Conservation (phyloP, 2,797 vertebrate genomes). For the Cynopterus sphinx region DNA sequence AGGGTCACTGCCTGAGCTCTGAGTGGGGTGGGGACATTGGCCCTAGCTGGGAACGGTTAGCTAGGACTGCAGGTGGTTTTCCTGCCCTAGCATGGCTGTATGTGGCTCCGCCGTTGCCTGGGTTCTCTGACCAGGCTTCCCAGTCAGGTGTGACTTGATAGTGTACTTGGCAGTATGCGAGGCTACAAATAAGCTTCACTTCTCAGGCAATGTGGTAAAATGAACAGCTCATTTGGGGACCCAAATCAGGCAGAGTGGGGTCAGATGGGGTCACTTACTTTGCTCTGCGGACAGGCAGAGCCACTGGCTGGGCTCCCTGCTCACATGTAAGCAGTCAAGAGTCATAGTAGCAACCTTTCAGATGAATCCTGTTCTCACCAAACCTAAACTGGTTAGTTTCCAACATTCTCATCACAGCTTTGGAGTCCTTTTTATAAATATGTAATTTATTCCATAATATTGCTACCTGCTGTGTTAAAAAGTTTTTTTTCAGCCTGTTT, state of each 20-base stretch:
- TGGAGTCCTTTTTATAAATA: constrained; percentile 9
- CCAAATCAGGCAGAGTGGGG: background rate
- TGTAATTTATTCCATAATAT: constrained; percentile 57
- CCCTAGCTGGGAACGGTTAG: background rate
- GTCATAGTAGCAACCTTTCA: background rate
- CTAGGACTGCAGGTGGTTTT: background rate
- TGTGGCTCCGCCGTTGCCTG: background rate
- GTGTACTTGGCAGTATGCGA: background rate
- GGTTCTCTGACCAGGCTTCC: background rate
- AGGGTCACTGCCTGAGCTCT: background rate
- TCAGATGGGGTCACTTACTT: too few species aligned
- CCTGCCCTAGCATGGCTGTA: background rate
- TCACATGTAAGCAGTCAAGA: background rate
- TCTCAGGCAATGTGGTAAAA: background rate
- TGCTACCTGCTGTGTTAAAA: constrained; percentile 47
- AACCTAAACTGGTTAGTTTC: constrained; percentile 62
- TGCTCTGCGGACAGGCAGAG: background rate
- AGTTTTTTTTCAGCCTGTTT: background rate
- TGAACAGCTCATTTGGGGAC: background rate
- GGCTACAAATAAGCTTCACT: background rate
- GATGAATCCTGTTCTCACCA: background rate
- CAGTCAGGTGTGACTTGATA: background rate
- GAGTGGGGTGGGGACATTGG: background rate
- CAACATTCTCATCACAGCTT: constrained; percentile 34
- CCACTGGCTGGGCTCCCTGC: background rate